Evolutionary conservation across 2,888 invertebrate genomes (phyloP).

Genomic region (Tricholauxania praeusta): DNA sequence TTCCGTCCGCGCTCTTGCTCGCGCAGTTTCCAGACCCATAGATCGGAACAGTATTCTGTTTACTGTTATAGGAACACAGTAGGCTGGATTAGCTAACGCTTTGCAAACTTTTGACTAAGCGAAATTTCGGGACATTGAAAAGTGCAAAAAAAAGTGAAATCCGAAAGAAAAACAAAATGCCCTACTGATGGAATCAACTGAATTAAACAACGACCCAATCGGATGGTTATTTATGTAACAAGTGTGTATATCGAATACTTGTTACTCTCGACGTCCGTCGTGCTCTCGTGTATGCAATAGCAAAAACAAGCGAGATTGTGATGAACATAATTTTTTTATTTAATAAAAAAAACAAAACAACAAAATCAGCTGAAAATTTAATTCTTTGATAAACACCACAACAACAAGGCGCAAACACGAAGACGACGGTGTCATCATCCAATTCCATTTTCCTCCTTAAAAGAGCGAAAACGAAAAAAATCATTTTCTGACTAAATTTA

Average conservation of each 20-base stretch:
- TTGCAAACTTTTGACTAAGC: too few relatives aligned
- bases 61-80: neutral
- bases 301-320: conserved; percentile 11
- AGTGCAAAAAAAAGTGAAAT: too few relatives aligned
- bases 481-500: too few relatives aligned
- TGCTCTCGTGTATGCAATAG: neutral
- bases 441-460: too few relatives aligned
- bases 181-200: conserved; percentile 18
- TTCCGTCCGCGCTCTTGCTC: conserved; percentile 13
- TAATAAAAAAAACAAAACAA: neutral
- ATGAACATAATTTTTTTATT: conserved; percentile 15
- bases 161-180: conserved; percentile 10
- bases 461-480: too few relatives aligned
- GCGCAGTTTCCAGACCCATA: neutral
- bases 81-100: too few relatives aligned
- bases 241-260: conserved; percentile 52
- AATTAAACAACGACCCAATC: too few relatives aligned
- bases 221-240: conserved; percentile 60
- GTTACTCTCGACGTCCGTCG: conserved; percentile 41
- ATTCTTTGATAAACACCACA: too few relatives aligned
- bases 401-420: too few relatives aligned
- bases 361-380: conserved; percentile 31
- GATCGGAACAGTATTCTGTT: conserved; percentile 5
- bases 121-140: too few relatives aligned
- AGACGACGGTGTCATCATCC: too few relatives aligned